Base-by-base conservation (phyloP, 2,797 vertebrate species). In the Decapterus maruadsi region DNA sequence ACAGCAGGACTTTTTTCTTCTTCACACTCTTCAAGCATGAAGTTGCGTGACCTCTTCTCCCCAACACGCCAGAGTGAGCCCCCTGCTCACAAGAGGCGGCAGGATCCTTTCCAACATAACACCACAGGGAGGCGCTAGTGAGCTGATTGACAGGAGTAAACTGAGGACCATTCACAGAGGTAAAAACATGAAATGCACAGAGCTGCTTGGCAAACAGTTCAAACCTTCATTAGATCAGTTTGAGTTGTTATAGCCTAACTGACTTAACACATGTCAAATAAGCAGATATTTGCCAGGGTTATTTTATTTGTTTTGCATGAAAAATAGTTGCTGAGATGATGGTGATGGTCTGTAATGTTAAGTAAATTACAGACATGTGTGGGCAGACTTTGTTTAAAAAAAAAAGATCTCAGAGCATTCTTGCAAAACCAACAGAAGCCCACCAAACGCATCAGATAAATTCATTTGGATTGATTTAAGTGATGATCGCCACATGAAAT, bases 81-180 rank as follows among this genome's bases (percentile, higher is more conserved):
- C 29, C 1, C 11, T 4, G 26, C 9, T 20, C 19, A 3, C 26
- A 8, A n/a, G 19, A 50, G 14, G 12, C 8, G 17, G 19, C 20
- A 42, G 16, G 2, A 4, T 16, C 14, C 22, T 43, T 17, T 8
- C 12, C 51, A 0, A 5, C 50, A 31, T 42, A 22, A 2, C 7
- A 4, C 88, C 91, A 88, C 90, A 67, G 46, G 83, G 85, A 4
- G 90, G 89, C 80, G 84, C 82, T 82, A 64, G 9, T 67, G 4
- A 63, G 80, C 80, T 72, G 0, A 4, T 16, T 16, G 9, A 12
- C 54, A 45, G 38, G 6, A 31, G 7, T 7, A 4, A 72, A 46
- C 0, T 9, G 14, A 36, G 16, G 58, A 19, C 0, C 20, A 13
- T 2, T 42, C 14, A 51, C 8, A 34, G 22, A 82, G 51, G 40